Evolutionary conservation across 1,140 invertebrate genomes (phyloP), one percentile per base, ranked within the genome.

Genomic region (Drosophila rhopaloa): DNA sequence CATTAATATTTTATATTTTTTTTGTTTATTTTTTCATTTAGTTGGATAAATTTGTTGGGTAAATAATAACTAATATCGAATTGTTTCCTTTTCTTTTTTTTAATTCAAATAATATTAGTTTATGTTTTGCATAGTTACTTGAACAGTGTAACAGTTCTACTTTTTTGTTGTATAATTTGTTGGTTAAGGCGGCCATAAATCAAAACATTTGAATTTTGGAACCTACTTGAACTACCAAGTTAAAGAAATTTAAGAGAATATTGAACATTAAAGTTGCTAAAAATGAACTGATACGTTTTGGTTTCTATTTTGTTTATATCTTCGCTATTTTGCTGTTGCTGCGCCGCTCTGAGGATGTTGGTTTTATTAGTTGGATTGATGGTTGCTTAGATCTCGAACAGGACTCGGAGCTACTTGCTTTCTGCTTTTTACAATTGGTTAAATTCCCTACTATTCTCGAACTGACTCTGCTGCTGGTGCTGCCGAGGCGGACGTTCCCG

Each of bases 391-490:
- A 14, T 37, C 35, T 81, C 48, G 38, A 57, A 37, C 13, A 38
- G 43, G 24, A 40, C 48, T 32, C 47, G 41, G 38, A 43, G 35
- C 47, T 38, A 29, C 38, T 46, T 51, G 43, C 43, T 76, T 51
- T 59, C 58, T 79, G 76, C 79, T 86, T 88, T 86, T 63, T 86
- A 86, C 83, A 86, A 77, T 86, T 86, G 79, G 24, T 83, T 86
- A 79, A 86, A 77, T 86, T 86, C 84, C 83, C 83, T 86, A 86
- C 83, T 86, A 86, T 41, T 88, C 71, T 72, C 67, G 77, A 80
- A 74, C 56, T 81, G 82, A 86, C 65, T 78, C 71, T 51, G 56
- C 67, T 72, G 61, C 53, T 47, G 51, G 44, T 55, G 51, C 35
- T 72, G 65, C 48, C 67, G 54, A 59, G 50, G 13, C 60, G 40